Evolutionary conservation across 2,113 vertebrate species (phyloP), one percentile per base, ranked within the genome.

Genomic region (Origma solitaria): DNA sequence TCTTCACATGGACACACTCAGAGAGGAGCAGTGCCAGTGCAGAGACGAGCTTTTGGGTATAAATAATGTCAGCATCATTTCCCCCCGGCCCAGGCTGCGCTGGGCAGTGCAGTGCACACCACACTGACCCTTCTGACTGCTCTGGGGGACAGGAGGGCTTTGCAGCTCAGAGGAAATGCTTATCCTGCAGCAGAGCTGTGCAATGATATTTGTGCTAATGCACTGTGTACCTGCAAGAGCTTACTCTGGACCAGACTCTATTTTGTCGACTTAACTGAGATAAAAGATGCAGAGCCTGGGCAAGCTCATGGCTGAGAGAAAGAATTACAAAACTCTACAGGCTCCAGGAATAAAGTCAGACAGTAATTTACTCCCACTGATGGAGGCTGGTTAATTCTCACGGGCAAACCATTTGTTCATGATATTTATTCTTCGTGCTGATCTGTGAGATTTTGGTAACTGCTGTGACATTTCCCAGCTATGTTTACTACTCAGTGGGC

Each of bases 1-100:
- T 17, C 33, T 17, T 1, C 3, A 3, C 30, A n/a, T 4, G 17
- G 44, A 17, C n/a, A 28, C 11, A 53, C n/a, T 13, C 15, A 20
- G 47, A 57, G 68, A 1, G n/a, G 44, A 72, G 44, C 64, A 45
- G 70, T 7, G 33, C 12, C 65, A 45, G 21, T 14, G 47, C 69
- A 60, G 38, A 20, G 49, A 13, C 17, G 42, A 3, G 28, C 24
- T 86, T 64, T 42, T 30, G 70, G 51, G 7, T 33, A 19, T 22
- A 33, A 95, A 82, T 22, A 24, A 56, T 2, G 11, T 20, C 68
- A 93, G 47, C 60, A 35, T 4, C 30, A 3, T n/a, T 60, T 40
- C 33, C 27, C 15, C 24, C 31, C 2, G 11, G 64, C 1, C 16
- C 56, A 68, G 82, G 11, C 54, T 20, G 33, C 0, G 0, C 4